Conservation (phyloP, 2,113 vertebrate species). For the Centrocercus urophasianus region DNA sequence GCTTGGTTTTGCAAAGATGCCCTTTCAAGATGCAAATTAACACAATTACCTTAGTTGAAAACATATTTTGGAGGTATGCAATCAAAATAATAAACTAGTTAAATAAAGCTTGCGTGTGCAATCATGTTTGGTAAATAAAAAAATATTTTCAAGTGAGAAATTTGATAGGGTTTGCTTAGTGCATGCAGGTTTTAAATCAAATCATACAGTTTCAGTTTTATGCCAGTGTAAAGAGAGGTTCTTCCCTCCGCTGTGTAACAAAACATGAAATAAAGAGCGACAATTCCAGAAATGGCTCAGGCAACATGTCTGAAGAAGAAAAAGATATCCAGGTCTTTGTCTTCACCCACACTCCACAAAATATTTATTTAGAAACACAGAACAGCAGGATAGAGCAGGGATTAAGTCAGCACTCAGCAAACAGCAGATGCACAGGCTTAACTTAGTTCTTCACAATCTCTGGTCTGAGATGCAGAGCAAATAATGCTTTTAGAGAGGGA, state of each 20-base stretch:
- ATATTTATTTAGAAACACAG: not conserved
- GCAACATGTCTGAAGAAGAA: not conserved
- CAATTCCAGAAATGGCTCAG: not conserved
- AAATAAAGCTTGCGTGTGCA: constrained; percentile 63
- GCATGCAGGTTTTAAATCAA: constrained; percentile 20
- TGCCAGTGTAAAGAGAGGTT: not conserved
- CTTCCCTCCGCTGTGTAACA: not conserved
- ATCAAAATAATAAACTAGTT: constrained; percentile 78
- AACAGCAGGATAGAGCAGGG: not conserved
- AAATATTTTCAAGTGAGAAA: constrained; percentile 68
- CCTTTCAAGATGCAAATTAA: constrained; percentile 76
- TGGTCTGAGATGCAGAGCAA: not conserved
- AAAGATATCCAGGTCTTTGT: not conserved
- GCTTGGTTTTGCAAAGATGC: constrained; percentile 56
- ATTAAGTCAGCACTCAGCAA: not conserved
- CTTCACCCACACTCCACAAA: not conserved
- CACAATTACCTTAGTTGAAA: constrained; percentile 75
- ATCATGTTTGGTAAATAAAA: constrained; percentile 67
- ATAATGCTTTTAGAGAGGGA: constrained; percentile 13
- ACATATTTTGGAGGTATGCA: constrained; percentile 74
- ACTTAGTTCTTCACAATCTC: not conserved
- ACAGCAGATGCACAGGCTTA: constrained; percentile 1
- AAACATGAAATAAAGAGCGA: not conserved
- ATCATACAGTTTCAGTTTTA: not conserved
- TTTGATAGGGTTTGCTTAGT: constrained; percentile 42